Evolutionary conservation across 1,140 invertebrate species (phyloP).

Genomic region (Zaprionus vittiger): DNA sequence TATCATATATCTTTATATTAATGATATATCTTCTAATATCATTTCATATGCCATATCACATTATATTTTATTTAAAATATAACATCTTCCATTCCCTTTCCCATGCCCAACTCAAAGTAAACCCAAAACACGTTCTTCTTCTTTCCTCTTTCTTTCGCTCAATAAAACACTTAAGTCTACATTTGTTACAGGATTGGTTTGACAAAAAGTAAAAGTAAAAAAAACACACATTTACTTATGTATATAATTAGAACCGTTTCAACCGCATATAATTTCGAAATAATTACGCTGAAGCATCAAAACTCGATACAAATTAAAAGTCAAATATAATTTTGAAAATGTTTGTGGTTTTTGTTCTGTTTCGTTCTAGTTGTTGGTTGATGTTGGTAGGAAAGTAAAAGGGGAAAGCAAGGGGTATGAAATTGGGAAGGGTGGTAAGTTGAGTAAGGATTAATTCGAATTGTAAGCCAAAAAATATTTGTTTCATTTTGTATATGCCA

Average conservation of each 20-base stretch:
- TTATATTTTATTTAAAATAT: too few species aligned
- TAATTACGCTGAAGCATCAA: neutral
- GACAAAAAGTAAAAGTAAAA: constrained; percentile 30
- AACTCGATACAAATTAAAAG: constrained; percentile 6
- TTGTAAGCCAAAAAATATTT: constrained; percentile 8
- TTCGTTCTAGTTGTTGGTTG: neutral
- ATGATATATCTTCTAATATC: too few species aligned
- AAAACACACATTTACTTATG: constrained; percentile 31
- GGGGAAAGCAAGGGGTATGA: neutral
- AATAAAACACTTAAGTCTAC: constrained; percentile 75
- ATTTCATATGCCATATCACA: too few species aligned
- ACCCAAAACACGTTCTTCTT: constrained; percentile 23
- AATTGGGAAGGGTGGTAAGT: too few species aligned
- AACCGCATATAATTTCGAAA: constrained; percentile 26
- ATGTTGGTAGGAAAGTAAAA: neutral
- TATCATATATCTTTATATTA: too few species aligned
- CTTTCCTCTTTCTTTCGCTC: constrained; percentile 62
- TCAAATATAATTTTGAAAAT: neutral
- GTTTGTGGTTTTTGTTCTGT: neutral
- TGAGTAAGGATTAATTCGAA: constrained; percentile 8
- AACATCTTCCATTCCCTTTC: too few species aligned
- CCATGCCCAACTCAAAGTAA: neutral
- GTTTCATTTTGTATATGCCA: neutral
- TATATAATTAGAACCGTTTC: constrained; percentile 33
- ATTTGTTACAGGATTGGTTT: constrained; percentile 68